Evolutionary conservation across 2,888 invertebrate genomes (phyloP).

Genomic region (Horisme vitalbata): DNA sequence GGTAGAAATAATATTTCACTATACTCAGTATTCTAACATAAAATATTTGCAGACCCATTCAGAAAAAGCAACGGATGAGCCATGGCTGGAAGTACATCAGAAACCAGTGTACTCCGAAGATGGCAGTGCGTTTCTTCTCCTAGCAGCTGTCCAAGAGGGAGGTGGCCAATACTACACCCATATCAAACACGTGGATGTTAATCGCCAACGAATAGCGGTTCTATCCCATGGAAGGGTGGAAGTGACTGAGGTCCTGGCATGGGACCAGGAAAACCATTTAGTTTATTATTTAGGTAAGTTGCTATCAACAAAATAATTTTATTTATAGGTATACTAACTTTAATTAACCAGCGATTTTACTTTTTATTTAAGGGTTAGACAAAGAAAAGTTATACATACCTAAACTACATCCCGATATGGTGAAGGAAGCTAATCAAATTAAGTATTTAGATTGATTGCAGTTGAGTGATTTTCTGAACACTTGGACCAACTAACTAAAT

Average conservation of each 20-base stretch:
- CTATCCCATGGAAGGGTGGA: constrained; percentile 94
- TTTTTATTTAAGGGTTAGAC: constrained; percentile 71
- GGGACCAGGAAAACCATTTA: constrained; percentile 92
- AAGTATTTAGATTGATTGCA: constrained; percentile 73
- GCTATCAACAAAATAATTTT: not conserved
- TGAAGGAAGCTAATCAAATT: constrained; percentile 73
- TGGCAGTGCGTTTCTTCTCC: constrained; percentile 91
- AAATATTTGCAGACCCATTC: constrained; percentile 86
- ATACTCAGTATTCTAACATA: not conserved
- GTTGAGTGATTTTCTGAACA: constrained; percentile 60
- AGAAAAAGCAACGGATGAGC: constrained; percentile 91
- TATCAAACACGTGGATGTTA: constrained; percentile 92
- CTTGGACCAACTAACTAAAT: constrained; percentile 25
- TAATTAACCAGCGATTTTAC: constrained; percentile 30
- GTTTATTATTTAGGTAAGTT: constrained; percentile 86
- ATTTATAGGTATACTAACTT: constrained; percentile 16
- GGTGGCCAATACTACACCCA: constrained; percentile 93
- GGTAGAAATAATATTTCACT: no score
- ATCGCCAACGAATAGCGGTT: constrained; percentile 91
- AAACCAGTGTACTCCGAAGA: constrained; percentile 93
- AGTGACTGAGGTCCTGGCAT: constrained; percentile 90
- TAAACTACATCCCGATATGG: constrained; percentile 71
- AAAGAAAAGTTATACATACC: constrained; percentile 58
- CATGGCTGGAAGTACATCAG: constrained; percentile 93
- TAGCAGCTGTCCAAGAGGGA: constrained; percentile 92